Conservation (phyloP, 2,888 invertebrate species). For the Horisme vitalbata region DNA sequence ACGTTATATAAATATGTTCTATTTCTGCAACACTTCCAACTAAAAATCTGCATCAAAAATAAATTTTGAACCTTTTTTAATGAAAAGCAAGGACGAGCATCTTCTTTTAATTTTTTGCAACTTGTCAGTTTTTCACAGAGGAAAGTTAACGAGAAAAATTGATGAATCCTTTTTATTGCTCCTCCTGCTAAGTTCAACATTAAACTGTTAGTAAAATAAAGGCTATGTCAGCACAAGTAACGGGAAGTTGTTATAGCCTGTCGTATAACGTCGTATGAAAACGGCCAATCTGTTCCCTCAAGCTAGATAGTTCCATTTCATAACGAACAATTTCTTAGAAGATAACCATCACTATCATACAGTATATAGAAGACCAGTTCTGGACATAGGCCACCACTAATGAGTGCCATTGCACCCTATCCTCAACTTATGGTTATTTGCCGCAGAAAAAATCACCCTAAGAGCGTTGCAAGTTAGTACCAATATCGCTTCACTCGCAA, state of each 20-base stretch:
- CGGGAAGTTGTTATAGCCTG: constrained; percentile 9
- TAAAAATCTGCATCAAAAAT: too few species aligned
- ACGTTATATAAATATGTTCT: too few species aligned
- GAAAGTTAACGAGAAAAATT: constrained; percentile 6
- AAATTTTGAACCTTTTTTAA: not conserved
- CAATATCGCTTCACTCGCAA: too few species aligned
- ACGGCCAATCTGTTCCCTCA: constrained; percentile 14
- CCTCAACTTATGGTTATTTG: too few species aligned
- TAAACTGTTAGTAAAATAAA: constrained; percentile 12
- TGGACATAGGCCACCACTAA: too few species aligned
- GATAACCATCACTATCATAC: too few species aligned
- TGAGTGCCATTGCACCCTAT: too few species aligned
- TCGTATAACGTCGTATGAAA: constrained; percentile 15
- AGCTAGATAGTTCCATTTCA: not conserved
- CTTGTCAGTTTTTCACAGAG: not conserved
- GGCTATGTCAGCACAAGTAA: constrained; percentile 5
- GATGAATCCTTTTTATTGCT: constrained; percentile 5
- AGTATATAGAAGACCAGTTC: too few species aligned
- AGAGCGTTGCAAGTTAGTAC: too few species aligned
- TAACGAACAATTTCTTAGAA: too few species aligned
- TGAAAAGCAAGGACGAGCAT: not conserved
- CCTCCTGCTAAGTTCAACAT: not conserved
- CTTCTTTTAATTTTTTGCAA: constrained; percentile 5
- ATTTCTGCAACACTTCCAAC: too few species aligned
- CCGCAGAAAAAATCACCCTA: too few species aligned